phyloP scores from a whole-genome alignment of 2,797 vertebrate species.

The Sebastolobus alascanus region DNA sequence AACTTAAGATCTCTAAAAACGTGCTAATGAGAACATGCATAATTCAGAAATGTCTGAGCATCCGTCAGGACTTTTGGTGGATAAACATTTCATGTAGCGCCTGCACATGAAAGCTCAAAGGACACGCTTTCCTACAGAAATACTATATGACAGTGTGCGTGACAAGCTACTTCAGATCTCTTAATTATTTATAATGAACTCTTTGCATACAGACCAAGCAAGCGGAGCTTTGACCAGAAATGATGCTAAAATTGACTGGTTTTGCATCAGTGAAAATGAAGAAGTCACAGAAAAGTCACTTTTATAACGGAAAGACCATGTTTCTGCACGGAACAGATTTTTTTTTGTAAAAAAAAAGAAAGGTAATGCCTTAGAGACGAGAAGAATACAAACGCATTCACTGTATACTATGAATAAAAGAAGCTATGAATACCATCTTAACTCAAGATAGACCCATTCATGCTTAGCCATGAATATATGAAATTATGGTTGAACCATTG shows the following conservation, averaged over 20 bases:
- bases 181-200: slow-evolving; percentile 31
- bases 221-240: slow-evolving; percentile 36
- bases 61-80: slow-evolving; percentile 8
- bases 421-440: slow-evolving; percentile 2
- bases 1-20: slow-evolving; percentile 4
- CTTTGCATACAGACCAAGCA: slow-evolving; percentile 40
- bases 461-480: background rate
- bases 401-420: background rate
- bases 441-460: slow-evolving; percentile 28
- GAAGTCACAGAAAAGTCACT: slow-evolving; percentile 8
- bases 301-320: background rate
- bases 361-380: background rate
- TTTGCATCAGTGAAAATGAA: slow-evolving; percentile 47
- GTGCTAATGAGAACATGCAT: slow-evolving; percentile 28
- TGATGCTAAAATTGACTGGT: slow-evolving; percentile 25
- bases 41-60: slow-evolving; percentile 25
- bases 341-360: background rate
- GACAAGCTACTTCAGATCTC: slow-evolving; percentile 13
- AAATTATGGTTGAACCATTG: slow-evolving; percentile 3
- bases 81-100: slow-evolving; percentile 31
- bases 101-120: slow-evolving; percentile 32
- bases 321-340: background rate
- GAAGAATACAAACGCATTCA: background rate
- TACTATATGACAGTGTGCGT: background rate
- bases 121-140: slow-evolving; percentile 10